These are phyloP conservation scores for Drosophila siamana DNA, from an alignment of 2,888 invertebrate species.

Conservation along the genomic window DNA sequence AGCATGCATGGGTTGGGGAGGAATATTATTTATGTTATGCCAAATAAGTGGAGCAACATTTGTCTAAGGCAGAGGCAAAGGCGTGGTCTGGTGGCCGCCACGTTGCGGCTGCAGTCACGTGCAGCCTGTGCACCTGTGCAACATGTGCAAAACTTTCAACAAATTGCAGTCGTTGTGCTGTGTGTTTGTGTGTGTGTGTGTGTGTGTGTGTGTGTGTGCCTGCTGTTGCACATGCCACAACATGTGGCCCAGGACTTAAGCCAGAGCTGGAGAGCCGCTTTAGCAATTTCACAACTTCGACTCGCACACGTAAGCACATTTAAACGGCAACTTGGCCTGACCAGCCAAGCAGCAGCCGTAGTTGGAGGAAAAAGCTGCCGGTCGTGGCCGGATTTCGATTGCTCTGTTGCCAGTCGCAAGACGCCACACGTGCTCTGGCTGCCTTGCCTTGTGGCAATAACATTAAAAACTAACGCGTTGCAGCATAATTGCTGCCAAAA, in stretches of 20 bases:
- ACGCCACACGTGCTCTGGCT: conserved; percentile 44
- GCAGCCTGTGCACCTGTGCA: conserved; percentile 57
- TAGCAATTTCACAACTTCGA: conserved; percentile 47
- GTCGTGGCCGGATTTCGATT: conserved; percentile 1
- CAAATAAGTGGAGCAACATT: conserved; percentile 48
- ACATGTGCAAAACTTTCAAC: conserved; percentile 52
- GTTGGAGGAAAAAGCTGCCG: neutral
- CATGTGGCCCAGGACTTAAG: conserved; percentile 41
- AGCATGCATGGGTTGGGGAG: conserved; percentile 23
- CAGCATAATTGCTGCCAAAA: conserved; percentile 45
- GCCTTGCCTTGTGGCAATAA: conserved; percentile 4
- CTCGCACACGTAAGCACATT: conserved; percentile 57
- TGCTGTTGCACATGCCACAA: conserved; percentile 42
- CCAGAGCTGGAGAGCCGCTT: neutral
- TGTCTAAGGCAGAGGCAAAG: conserved; percentile 19
- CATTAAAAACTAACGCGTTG: conserved; percentile 15
- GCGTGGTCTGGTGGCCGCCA: neutral
- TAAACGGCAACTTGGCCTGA: conserved; percentile 31
- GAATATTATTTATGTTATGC: conserved; percentile 60
- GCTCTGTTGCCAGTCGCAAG: conserved; percentile 1
- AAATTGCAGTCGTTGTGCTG: conserved; percentile 43
- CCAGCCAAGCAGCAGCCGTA: too few relatives aligned
- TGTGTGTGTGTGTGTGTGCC: conserved; percentile 12
- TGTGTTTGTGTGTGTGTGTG: conserved; percentile 11
- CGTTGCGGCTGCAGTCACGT: conserved; percentile 51